Evolutionary conservation across 2,797 vertebrate genomes (phyloP), one percentile per base, ranked within the genome.

Genomic region (Bradypodion ventrale): DNA sequence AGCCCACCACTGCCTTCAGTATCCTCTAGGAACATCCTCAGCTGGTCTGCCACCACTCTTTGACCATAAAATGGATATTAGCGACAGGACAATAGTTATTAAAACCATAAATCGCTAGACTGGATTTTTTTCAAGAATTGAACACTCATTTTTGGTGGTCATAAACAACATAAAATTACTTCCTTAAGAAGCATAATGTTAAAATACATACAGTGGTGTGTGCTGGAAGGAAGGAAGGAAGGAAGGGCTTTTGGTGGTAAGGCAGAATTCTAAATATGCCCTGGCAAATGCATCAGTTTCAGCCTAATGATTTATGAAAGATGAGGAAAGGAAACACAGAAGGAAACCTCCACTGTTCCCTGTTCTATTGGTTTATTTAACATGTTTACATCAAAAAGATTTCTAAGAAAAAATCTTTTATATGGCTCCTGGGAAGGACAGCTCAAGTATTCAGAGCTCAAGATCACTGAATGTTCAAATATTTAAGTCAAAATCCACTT

Each of bases 341-440:
- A 59, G 35, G 84, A 23, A 87, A 73, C 25, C 65, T 88, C 88
- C 16, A 75, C 66, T 65, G 84, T 46, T 16, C 15, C 19, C 23
- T 65, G 4, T n/a, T 66, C 85, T 85, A 37, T 60, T 29, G 10
- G 9, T 83, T 87, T 78, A n/a, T 68, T 80, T 63, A 73, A 82
- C 40, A 35, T 52, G 78, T 90, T 88, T 73, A 63, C 37, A 80
- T 80, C 80, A 83, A 68, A 84, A 32, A 85, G 69, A 81, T 82
- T 88, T 83, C 80, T 66, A 56, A 83, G 42, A 23, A 83, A 86
- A 66, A 59, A 37, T 42, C 35, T 56, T 82, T 56, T 49, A 42
- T 42, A 16, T 75, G 32, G 27, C 52, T 56, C 82, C 68, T 56
- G 32, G 88, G 81, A 85, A 75, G 42, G 10, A 56, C 77, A 75